Conservation (phyloP, 2,797 vertebrate genomes). For the Schizopygopsis malacanthus region DNA sequence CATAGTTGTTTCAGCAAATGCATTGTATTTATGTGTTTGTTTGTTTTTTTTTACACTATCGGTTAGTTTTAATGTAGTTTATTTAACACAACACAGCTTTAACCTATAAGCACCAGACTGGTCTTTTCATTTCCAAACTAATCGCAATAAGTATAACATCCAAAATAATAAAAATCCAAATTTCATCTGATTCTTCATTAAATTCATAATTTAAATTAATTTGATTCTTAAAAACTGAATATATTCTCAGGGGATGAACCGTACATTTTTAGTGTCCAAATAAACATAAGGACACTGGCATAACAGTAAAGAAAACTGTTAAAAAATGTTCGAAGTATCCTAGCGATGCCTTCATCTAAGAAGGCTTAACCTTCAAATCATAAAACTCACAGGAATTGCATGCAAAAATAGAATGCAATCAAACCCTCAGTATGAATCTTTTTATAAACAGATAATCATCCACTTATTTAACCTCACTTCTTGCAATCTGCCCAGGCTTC, state of each 20-base stretch:
- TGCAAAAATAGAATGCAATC: slow-evolving; percentile 79
- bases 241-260: not conserved
- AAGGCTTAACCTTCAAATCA: not conserved
- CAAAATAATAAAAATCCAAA: not conserved
- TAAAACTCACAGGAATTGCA: slow-evolving; percentile 63
- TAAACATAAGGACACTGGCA: not conserved
- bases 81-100: not conserved
- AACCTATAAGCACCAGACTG: not conserved
- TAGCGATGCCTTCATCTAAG: not conserved
- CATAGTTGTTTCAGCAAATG: not conserved
- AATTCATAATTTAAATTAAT: not conserved
- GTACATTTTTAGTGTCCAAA: not conserved
- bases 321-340: not conserved
- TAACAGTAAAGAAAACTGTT: not conserved
- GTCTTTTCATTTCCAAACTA: not conserved
- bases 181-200: not conserved
- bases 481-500: slow-evolving; percentile 65
- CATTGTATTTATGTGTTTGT: not conserved
- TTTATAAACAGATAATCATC: slow-evolving; percentile 77
- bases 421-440: slow-evolving; percentile 76
- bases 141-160: not conserved
- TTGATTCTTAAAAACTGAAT: not conserved
- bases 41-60: not conserved
- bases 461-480: slow-evolving; percentile 67
- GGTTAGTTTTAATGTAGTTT: not conserved